These are phyloP conservation scores for Lateolabrax maculatus DNA, from an alignment of 2,797 vertebrate species.

Conservation along the genomic window DNA sequence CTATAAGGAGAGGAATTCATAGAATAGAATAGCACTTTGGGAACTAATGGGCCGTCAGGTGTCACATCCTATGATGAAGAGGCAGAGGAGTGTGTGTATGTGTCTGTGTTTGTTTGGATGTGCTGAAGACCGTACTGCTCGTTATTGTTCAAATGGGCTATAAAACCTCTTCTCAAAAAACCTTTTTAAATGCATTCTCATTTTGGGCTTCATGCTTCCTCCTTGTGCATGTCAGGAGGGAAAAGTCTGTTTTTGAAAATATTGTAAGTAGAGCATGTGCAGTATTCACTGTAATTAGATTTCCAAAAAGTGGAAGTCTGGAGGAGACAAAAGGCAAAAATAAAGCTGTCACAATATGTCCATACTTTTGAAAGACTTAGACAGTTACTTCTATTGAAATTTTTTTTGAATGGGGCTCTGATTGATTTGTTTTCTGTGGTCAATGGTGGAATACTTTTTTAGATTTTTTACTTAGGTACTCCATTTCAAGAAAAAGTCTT, in stretches of 20 bases:
- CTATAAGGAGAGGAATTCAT: slow-evolving; percentile 80
- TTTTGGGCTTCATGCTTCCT: slow-evolving; percentile 49
- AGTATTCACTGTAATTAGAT: slow-evolving; percentile 55
- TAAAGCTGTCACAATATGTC: slow-evolving; percentile 54
- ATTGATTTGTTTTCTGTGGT: slow-evolving; percentile 55
- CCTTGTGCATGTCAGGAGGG: slow-evolving; percentile 46
- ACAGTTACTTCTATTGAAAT: slow-evolving; percentile 31
- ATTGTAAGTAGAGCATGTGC: slow-evolving; percentile 23
- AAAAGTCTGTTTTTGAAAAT: slow-evolving; percentile 52
- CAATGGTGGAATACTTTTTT: neutral
- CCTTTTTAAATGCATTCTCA: slow-evolving; percentile 60
- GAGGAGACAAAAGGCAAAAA: slow-evolving; percentile 36
- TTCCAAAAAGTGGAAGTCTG: slow-evolving; percentile 40
- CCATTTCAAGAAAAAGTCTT: neutral
- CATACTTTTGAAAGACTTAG: slow-evolving; percentile 7
- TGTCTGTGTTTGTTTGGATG: slow-evolving; percentile 36
- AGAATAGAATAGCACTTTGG: slow-evolving; percentile 78
- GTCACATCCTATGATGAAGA: slow-evolving; percentile 79
- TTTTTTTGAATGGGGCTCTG: slow-evolving; percentile 9
- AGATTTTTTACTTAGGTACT: neutral
- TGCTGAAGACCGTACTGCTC: slow-evolving; percentile 51
- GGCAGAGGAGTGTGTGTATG: slow-evolving; percentile 46
- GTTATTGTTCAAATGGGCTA: slow-evolving; percentile 70
- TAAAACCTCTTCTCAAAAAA: slow-evolving; percentile 61
- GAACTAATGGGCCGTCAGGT: slow-evolving; percentile 82